Percentiles rank a stretch among this genome's conserved stretches.
Evolutionary conservation across 37 sponge, comb jelly and placozoan species (phyloP).

Genomic region (Lycopodina hypogea): DNA sequence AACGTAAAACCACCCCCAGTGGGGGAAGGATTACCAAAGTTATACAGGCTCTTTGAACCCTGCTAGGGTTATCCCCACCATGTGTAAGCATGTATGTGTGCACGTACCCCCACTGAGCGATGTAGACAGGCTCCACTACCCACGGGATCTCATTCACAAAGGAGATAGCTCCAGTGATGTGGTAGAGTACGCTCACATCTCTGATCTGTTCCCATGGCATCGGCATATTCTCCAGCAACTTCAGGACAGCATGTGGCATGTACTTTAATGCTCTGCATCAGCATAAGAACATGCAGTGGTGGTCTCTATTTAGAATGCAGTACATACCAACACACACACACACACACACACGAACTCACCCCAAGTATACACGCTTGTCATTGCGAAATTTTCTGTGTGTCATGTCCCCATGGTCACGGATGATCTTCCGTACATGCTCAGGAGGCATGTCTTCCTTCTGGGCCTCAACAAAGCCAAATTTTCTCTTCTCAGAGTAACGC

Average conservation of each 20-base stretch:
- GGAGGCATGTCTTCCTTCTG: constrained; percentile 99
- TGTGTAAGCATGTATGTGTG: too few species aligned
- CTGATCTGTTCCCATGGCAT: constrained; percentile 99
- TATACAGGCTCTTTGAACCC: not conserved
- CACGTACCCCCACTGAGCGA: constrained; percentile 99
- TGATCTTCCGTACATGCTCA: constrained; percentile 98
- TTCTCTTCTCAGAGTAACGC: constrained; percentile 96
- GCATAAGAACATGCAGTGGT: not conserved
- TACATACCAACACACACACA: too few species aligned
- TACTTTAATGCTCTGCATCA: constrained; percentile 90
- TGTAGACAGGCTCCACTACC: constrained; percentile 96
- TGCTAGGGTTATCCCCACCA: too few species aligned
- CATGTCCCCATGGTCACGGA: constrained; percentile 99
- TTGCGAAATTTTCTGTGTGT: constrained; percentile 96
- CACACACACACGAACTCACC: constrained; percentile 51
- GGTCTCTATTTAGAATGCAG: constrained; percentile 6
- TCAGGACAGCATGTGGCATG: constrained; percentile 99
- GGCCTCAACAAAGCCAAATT: constrained; percentile 99
- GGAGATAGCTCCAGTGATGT: constrained; percentile 99
- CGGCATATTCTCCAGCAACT: constrained; percentile 99
- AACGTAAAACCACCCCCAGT: too few species aligned
- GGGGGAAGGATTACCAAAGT: not conserved
- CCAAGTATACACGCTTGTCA: constrained; percentile 98
- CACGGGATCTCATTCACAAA: constrained; percentile 99
- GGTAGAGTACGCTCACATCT: constrained; percentile 92